These are phyloP conservation scores for Rousettus leschenaultii DNA, from an alignment of 2,113 vertebrate species.

Conservation along the genomic window DNA sequence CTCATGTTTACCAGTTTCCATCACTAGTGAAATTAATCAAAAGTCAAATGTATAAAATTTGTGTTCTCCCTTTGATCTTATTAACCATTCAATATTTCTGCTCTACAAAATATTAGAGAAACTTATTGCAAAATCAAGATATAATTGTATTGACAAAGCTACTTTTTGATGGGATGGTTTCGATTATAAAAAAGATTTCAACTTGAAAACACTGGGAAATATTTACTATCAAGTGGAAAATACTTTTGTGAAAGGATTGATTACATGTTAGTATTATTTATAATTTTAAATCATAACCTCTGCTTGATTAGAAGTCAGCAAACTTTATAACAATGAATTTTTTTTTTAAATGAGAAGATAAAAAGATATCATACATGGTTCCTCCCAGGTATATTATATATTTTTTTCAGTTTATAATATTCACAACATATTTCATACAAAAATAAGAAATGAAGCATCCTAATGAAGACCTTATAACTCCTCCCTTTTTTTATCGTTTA, in stretches of 20 bases:
- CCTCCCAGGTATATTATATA: neutral
- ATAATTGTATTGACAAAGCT: neutral
- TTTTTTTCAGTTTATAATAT: neutral
- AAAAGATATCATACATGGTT: neutral
- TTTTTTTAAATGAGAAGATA: neutral
- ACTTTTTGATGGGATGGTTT: neutral
- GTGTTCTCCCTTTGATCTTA: neutral
- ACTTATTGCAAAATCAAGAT: constrained; percentile 6
- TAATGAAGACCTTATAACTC: neutral
- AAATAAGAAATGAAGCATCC: neutral
- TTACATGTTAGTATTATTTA: neutral
- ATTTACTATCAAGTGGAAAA: neutral
- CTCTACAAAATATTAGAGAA: neutral
- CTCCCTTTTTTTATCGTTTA: constrained; percentile 36
- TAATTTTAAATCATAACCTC: constrained; percentile 34
- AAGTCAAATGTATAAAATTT: constrained; percentile 2
- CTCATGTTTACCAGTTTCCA: neutral
- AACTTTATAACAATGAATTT: neutral
- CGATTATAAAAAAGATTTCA: neutral
- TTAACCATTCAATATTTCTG: neutral
- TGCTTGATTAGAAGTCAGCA: neutral
- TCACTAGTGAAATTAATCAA: neutral
- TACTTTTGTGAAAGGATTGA: constrained; percentile 7
- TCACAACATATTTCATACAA: neutral
- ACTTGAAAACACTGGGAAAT: constrained; percentile 9